These are phyloP conservation scores for Saguinus imperator DNA, from an alignment of 2,113 vertebrate genomes.

Conservation along the genomic window DNA sequence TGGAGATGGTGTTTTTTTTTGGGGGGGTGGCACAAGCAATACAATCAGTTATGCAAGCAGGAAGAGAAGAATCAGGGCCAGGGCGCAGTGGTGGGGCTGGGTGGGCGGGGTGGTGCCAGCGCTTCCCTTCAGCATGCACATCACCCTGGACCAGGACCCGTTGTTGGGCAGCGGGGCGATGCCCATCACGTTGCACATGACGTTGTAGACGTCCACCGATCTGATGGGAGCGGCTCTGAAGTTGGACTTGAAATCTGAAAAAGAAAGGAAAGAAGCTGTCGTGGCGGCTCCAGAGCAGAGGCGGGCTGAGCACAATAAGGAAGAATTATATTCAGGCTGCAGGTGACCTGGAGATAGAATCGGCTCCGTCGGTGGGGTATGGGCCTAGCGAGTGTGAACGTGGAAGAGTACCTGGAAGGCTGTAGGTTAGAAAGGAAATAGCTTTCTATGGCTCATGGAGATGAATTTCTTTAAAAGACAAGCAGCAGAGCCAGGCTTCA, in stretches of 20 bases:
- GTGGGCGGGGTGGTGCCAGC: not conserved
- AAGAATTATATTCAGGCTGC: not conserved
- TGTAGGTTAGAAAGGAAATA: not conserved
- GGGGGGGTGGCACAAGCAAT: not conserved
- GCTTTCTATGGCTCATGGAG: not conserved
- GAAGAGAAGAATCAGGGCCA: slow-evolving; percentile 75
- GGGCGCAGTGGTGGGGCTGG: not conserved
- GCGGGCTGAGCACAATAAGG: not conserved
- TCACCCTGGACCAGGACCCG: slow-evolving; percentile 94
- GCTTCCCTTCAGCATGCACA: slow-evolving; percentile 86
- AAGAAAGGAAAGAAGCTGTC: slow-evolving; percentile 25
- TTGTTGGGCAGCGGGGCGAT: slow-evolving; percentile 93
- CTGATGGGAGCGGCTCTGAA: slow-evolving; percentile 89
- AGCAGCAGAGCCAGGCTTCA: not conserved
- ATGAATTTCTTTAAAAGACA: not conserved
- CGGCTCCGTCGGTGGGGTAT: fast-evolving
- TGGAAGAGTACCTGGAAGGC: not conserved
- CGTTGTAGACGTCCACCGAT: slow-evolving; percentile 93
- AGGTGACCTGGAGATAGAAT: not conserved
- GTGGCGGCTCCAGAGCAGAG: not conserved
- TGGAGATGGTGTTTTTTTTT: not conserved
- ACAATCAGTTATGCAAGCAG: slow-evolving; percentile 47
- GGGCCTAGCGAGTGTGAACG: not conserved
- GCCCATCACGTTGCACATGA: slow-evolving; percentile 91
- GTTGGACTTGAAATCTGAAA: slow-evolving; percentile 93